Evolutionary conservation across 2,888 invertebrate species (phyloP).

Genomic region (Strigamia transsilvanica): DNA sequence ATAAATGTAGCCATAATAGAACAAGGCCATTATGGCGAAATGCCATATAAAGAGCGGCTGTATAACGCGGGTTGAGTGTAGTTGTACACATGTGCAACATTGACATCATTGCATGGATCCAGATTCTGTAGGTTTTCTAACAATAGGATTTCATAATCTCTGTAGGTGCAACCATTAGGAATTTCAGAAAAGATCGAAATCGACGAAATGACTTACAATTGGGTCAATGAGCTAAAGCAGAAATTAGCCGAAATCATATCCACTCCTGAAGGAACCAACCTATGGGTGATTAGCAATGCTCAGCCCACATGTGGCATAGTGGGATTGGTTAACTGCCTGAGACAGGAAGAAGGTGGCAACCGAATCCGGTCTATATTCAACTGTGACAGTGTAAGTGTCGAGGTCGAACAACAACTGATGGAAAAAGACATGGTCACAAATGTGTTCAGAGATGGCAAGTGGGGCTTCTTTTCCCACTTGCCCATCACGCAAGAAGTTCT

Average conservation of each 20-base stretch:
- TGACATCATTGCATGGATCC: too few species aligned
- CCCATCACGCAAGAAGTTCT: conserved; percentile 65
- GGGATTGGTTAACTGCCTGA: conserved; percentile 89
- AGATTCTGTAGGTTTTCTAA: not conserved
- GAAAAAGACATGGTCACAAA: conserved; percentile 83
- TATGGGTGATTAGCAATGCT: conserved; percentile 74
- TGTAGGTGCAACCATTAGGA: not conserved
- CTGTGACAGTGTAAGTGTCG: not conserved
- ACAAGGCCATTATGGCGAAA: too few species aligned
- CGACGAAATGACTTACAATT: conserved; percentile 75
- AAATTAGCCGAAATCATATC: conserved; percentile 73
- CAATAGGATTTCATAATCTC: not conserved
- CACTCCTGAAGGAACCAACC: conserved; percentile 66
- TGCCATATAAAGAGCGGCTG: too few species aligned
- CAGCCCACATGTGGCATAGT: conserved; percentile 79
- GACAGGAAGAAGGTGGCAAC: conserved; percentile 83
- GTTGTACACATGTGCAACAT: too few species aligned
- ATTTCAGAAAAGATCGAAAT: conserved; percentile 67
- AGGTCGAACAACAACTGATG: conserved; percentile 58
- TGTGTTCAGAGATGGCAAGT: conserved; percentile 79
- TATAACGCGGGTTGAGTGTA: too few species aligned
- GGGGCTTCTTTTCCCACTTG: conserved; percentile 89
- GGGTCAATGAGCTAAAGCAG: conserved; percentile 83
- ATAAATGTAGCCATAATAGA: too few species aligned
- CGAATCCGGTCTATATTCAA: conserved; percentile 71